Conservation (phyloP, 2,113 vertebrate species). For the Charadrius vociferus region DNA sequence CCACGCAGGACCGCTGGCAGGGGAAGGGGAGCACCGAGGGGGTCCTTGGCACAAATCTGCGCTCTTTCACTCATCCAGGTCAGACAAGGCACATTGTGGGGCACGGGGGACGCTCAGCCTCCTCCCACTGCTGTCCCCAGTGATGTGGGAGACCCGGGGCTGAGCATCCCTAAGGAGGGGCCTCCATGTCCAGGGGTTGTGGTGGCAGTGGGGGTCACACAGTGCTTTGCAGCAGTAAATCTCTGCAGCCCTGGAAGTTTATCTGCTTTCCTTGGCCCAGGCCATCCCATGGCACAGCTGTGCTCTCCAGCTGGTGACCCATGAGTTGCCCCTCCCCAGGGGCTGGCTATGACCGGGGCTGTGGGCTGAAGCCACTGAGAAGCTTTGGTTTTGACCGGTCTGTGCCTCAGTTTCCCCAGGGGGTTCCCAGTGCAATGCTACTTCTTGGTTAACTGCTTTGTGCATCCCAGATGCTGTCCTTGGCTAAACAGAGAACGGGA, state of each 20-base stretch:
- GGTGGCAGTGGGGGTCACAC: not conserved
- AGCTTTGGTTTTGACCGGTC: not conserved
- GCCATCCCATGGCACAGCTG: not conserved
- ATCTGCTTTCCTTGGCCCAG: not conserved
- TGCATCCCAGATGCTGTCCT: not conserved
- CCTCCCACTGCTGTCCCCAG: not conserved
- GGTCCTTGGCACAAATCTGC: not conserved
- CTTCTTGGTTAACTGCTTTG: not conserved
- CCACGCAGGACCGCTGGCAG: not conserved
- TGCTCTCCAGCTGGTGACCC: not conserved
- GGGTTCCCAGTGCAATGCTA: not conserved
- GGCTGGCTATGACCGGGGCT: not conserved
- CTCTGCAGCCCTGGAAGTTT: not conserved
- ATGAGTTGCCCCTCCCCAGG: not conserved
- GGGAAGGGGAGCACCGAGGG: not conserved
- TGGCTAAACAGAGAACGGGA: too few relatives aligned
- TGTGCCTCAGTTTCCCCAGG: not conserved
- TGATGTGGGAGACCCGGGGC: not conserved
- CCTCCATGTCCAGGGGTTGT: too few relatives aligned
- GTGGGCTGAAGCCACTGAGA: not conserved
- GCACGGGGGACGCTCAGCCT: not conserved
- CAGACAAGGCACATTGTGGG: rapidly evolving
- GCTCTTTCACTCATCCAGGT: not conserved
- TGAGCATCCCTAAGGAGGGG: too few relatives aligned
- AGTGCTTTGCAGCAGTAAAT: not conserved